Evolutionary conservation across 64 coral and sea anemone species (phyloP), one percentile per base, ranked within the genome.

Genomic region (Catalaphyllia jardinei): DNA sequence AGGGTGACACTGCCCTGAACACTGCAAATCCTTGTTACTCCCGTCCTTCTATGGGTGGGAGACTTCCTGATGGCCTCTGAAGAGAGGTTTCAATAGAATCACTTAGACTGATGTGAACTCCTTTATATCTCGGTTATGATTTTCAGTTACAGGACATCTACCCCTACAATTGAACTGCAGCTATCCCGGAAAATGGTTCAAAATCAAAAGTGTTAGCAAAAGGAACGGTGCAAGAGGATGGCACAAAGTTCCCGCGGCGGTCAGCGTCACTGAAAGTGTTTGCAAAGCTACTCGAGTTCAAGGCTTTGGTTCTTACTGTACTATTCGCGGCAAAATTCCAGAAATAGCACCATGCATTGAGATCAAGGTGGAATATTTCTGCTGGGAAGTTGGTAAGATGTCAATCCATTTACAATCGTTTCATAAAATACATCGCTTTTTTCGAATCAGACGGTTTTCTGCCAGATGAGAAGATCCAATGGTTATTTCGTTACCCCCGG

Each of bases 381-480:
- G 76, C 46, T 79, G 76, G 76, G 76, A 79, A 57, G 15, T 79
- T 6, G 76, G 76, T 79, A 51, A 79, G 76, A 69, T 69, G 27
- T n/a, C 5, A 27, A 69, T 10, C 65, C 65, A n/a, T 12, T n/a
- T 57, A 57, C 1, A 16, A 13, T 14, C 54, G 7, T 57, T 16
- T 16, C 54, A 46, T 46, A 0, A 46, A 46, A 4, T 3, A 46
- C 4, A 46, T 46, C 54, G 54, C 10, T 57, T 1, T 57, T 57
- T 35, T 57, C 11, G 11, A 57, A 57, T 57, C 1, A 3, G 33
- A 35, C 33, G 33, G 54, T 57, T 16, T 57, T 57, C 54, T 57
- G 54, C 8, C 1, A 55, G 52, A 55, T 55, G 2, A 9, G n/a
- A 35, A 35, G 1, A 35, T 35, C 33, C 33, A 35, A 35, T 35